Base-by-base conservation (phyloP, 2,113 vertebrate species). In the Eublepharis macularius region DNA sequence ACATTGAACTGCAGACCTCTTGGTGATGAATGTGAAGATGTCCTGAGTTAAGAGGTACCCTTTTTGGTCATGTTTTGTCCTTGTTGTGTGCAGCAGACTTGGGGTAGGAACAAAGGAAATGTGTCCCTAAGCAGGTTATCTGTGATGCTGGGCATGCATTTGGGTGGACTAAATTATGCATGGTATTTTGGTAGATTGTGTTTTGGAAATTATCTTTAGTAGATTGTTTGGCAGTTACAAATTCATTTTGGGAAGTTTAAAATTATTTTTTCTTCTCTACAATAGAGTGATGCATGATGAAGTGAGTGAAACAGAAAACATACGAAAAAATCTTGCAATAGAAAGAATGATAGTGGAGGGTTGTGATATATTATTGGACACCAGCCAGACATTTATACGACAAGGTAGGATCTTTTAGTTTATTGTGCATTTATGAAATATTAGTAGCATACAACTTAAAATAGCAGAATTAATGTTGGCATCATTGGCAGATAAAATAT, bases 221-320 rank as follows among this genome's bases (percentile, higher is more conserved):
- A n/a, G n/a, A n/a, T n/a, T n/a, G 57, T 41, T 13, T 70, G n/a
- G 60, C 14, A 51, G 80, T 39, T 29, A 49, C 29, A 87, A 82
- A 41, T 79, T 29, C 0, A 0, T 85, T 82, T 78, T 34, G 29
- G 43, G 41, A 49, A 79, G 49, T 72, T 81, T 51, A 81, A 92
- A 81, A 65, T 54, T 0, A 0, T 72, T 89, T 81, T 85, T 21
- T 70, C 41, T 68, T 91, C 66, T 87, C 51, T 81, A 87, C 86
- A 1, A 75, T 95, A 99, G 98, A 94, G 97, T 99, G 57, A 99
- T 99, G 98, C 98, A 99, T 0, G 98, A 99, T 70, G 98, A 99
- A 95, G 98, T 99, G 86, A 99, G 98, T 1, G 98, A 99, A 95
- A 99, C 98, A 0, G 98, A 99, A 93, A 99, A 99, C 95, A 99